phyloP scores from a whole-genome alignment of 2,888 invertebrate genomes.

The Brenthis hecate region DNA sequence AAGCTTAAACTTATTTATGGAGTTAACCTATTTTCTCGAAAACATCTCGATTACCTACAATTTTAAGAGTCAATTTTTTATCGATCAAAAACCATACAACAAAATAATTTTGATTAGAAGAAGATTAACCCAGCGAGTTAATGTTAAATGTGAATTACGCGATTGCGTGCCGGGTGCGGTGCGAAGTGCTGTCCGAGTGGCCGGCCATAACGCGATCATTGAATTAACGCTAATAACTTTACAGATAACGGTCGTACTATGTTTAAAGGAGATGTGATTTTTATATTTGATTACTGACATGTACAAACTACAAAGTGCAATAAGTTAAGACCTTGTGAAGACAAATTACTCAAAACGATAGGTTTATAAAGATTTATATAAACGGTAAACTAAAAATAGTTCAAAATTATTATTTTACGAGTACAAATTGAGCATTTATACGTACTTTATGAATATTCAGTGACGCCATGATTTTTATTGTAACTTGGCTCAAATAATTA shows the following conservation, averaged over 20 bases:
- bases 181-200: constrained; percentile 44
- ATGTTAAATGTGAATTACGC: constrained; percentile 63
- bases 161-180: constrained; percentile 59
- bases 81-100: background rate
- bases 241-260: constrained; percentile 51
- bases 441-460: no score
- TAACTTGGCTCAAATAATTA: no score
- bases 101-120: constrained; percentile 8
- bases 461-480: no score
- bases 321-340: no score
- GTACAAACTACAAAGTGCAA: no score
- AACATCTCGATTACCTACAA: constrained; percentile 1
- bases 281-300: background rate
- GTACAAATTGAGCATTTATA: no score
- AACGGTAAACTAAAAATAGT: no score
- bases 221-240: constrained; percentile 68
- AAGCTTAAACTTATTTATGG: no score
- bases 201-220: constrained; percentile 66
- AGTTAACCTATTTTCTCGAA: constrained; percentile 3
- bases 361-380: no score
- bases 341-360: no score
- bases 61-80: background rate
- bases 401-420: no score
- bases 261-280: background rate
- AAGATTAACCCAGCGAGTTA: constrained; percentile 17